Conservation (phyloP, 1,140 invertebrate genomes). For the Dendroctonus valens region DNA sequence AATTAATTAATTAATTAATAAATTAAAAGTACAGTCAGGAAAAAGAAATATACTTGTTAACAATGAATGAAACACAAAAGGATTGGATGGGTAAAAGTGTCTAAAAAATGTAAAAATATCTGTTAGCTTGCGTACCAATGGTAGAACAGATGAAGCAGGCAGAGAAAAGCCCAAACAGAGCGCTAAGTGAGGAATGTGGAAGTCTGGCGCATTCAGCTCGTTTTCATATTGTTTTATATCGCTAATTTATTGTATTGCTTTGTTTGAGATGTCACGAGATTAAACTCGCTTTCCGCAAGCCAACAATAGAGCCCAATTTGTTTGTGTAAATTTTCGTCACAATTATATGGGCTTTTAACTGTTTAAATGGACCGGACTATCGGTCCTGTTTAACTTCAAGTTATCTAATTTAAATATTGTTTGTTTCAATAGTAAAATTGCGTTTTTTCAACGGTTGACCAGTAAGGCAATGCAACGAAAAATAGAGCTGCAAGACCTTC, state of each 20-base stretch:
- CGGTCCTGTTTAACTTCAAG: too few relatives aligned
- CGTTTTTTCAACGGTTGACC: too few relatives aligned
- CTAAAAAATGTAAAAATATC: background rate
- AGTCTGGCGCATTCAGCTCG: constrained; percentile 45
- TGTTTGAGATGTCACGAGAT: constrained; percentile 46
- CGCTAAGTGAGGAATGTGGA: constrained; percentile 42
- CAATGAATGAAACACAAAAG: too few relatives aligned
- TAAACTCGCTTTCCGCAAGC: constrained; percentile 37
- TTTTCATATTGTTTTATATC: constrained; percentile 50
- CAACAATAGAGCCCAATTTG: constrained; percentile 30
- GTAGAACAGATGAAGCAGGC: constrained; percentile 14
- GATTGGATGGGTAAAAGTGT: too few relatives aligned
- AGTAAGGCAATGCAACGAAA: too few relatives aligned
- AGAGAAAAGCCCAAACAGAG: constrained; percentile 22
- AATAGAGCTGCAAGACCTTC: background rate
- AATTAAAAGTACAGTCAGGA: too few relatives aligned
- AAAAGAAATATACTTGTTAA: too few relatives aligned
- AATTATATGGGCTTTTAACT: constrained; percentile 18
- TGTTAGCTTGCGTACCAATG: constrained; percentile 3
- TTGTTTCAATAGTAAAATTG: too few relatives aligned
- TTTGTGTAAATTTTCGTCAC: constrained; percentile 18
- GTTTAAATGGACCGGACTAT: constrained; percentile 8
- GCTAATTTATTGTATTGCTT: constrained; percentile 49
- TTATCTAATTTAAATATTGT: too few relatives aligned
- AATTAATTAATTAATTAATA: too few relatives aligned